These are phyloP conservation scores for Augochlorella aurata DNA, from an alignment of 2,888 invertebrate genomes.

Conservation along the genomic window DNA sequence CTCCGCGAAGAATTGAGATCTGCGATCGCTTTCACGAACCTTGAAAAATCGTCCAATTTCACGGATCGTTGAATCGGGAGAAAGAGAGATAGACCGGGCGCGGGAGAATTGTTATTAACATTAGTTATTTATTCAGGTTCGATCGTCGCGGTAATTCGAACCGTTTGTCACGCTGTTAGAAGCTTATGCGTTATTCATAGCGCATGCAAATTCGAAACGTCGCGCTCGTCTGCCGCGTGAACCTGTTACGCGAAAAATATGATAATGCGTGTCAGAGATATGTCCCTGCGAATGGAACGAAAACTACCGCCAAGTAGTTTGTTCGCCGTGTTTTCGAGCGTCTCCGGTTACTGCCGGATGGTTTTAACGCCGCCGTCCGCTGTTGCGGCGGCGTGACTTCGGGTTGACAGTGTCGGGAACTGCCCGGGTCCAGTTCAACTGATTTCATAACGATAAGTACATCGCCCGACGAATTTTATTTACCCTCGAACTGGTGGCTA, in stretches of 20 bases:
- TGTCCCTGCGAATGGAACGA: conserved; percentile 25
- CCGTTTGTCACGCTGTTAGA: conserved; percentile 52
- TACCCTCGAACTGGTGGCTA: too few species aligned
- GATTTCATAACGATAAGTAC: neutral
- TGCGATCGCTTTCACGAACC: neutral
- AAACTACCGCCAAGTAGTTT: conserved; percentile 23
- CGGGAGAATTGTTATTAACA: conserved; percentile 37
- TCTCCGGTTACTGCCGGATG: neutral
- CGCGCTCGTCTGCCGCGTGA: conserved; percentile 32
- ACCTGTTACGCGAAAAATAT: conserved; percentile 52
- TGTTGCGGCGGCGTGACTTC: neutral
- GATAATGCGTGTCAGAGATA: conserved; percentile 49
- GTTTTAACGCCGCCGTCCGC: neutral
- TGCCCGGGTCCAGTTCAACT: neutral
- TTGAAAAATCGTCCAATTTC: neutral
- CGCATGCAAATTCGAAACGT: conserved; percentile 51
- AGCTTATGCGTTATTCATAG: conserved; percentile 51
- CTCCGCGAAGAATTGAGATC: neutral
- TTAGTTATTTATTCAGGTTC: conserved; percentile 31
- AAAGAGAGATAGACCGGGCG: too few species aligned
- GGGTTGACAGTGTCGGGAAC: neutral
- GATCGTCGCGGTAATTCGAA: conserved; percentile 44
- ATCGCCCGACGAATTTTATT: too few species aligned
- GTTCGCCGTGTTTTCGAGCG: conserved; percentile 6
- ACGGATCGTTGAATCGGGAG: neutral